Evolutionary conservation across 2,888 invertebrate species (phyloP).

Genomic region (Dryococelus australis): DNA sequence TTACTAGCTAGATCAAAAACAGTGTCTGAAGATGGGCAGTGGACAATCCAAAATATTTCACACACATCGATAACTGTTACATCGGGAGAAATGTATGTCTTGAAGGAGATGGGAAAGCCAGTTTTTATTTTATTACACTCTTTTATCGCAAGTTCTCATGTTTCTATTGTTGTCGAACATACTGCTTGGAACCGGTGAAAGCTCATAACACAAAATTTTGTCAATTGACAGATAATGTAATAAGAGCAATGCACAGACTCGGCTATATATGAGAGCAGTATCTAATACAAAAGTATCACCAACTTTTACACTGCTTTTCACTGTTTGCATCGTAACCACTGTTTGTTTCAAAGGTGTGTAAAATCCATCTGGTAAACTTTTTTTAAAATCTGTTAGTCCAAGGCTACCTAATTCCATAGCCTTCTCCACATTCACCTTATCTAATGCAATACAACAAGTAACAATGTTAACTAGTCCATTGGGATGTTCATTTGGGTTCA

Average conservation of each 20-base stretch:
- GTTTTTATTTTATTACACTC: neutral
- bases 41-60: too few relatives aligned
- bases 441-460: neutral
- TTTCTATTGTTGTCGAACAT: too few relatives aligned
- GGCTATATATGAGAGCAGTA: slow-evolving; percentile 26
- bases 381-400: slow-evolving; percentile 7
- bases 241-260: slow-evolving; percentile 23
- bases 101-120: neutral
- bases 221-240: slow-evolving; percentile 13
- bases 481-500: slow-evolving; percentile 12
- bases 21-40: neutral
- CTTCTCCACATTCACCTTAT: too few relatives aligned
- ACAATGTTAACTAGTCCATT: slow-evolving; percentile 22
- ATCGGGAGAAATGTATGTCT: neutral
- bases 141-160: neutral
- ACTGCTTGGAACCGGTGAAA: too few relatives aligned
- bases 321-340: slow-evolving; percentile 23
- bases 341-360: slow-evolving; percentile 22
- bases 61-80: too few relatives aligned
- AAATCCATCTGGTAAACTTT: slow-evolving; percentile 17
- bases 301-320: slow-evolving; percentile 20
- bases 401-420: neutral
- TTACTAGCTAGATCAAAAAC: too few relatives aligned
- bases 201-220: too few relatives aligned
- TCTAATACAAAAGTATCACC: slow-evolving; percentile 16